Percentiles rank a stretch among this genome's conserved stretches.
Conservation (phyloP, 2,113 vertebrate genomes). For the Chauna torquata region DNA sequence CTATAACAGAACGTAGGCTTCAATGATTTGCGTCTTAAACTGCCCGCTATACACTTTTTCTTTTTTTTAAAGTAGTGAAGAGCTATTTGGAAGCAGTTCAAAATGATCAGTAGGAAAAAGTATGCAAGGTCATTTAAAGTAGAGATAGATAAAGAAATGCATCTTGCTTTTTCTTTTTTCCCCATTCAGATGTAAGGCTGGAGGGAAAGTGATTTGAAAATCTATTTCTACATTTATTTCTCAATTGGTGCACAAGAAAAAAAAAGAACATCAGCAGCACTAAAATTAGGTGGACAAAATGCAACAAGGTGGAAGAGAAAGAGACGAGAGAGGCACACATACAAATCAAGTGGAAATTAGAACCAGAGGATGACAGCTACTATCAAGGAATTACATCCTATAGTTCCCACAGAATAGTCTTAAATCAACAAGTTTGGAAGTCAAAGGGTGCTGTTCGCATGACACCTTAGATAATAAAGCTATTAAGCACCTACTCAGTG, state of each 20-base stretch:
- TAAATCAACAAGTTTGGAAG: neutral
- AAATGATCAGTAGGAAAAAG: neutral
- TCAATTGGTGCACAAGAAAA: neutral
- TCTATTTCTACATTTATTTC: neutral
- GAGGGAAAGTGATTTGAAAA: neutral
- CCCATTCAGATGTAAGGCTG: neutral
- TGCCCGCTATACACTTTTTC: neutral
- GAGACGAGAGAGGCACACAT: neutral
- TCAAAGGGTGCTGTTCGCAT: neutral
- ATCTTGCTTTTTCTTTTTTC: neutral
- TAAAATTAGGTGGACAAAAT: neutral
- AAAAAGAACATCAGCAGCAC: neutral
- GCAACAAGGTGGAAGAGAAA: neutral
- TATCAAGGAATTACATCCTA: neutral
- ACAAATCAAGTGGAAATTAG: neutral
- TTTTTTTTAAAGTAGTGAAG: neutral
- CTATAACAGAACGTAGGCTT: neutral
- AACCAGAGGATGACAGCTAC: neutral
- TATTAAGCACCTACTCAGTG: neutral
- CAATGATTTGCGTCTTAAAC: neutral
- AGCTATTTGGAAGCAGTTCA: neutral
- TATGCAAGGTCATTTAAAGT: neutral
- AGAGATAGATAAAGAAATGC: neutral
- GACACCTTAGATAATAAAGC: neutral
- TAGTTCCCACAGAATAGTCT: neutral